phyloP scores from a whole-genome alignment of 2,113 vertebrate genomes.

The Scolopax mira region DNA sequence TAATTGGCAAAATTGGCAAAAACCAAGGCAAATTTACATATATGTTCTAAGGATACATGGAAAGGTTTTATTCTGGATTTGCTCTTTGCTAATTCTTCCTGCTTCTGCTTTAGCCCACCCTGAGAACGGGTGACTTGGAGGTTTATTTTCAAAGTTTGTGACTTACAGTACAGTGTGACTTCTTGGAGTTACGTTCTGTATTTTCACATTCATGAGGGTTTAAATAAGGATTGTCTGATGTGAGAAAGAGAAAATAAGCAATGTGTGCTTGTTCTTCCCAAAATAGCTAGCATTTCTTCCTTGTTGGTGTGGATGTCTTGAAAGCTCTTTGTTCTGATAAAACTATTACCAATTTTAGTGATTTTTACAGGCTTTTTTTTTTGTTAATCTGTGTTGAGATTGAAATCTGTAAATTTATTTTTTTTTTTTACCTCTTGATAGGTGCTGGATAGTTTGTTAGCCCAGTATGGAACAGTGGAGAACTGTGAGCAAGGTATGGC shows the following conservation, averaged over 20 bases:
- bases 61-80: neutral
- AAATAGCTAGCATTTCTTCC: neutral
- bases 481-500: constrained; percentile 89
- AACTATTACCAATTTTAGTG: neutral
- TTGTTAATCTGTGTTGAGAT: constrained; percentile 23
- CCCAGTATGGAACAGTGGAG: constrained; percentile 89
- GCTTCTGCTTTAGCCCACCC: neutral
- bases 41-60: neutral
- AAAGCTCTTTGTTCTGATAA: neutral
- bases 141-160: neutral
- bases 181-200: neutral
- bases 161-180: neutral
- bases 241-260: neutral
- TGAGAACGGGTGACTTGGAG: neutral
- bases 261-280: neutral
- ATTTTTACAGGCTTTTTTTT: neutral
- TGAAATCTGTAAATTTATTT: constrained; percentile 50
- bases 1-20: no score
- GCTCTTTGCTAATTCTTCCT: neutral
- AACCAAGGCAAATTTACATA: neutral
- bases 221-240: neutral
- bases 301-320: neutral
- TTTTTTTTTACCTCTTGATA: constrained; percentile 58
- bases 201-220: neutral
- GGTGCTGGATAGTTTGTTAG: constrained; percentile 89